phyloP scores from a whole-genome alignment of 2,113 vertebrate species.

The Vulpes lagopus region DNA sequence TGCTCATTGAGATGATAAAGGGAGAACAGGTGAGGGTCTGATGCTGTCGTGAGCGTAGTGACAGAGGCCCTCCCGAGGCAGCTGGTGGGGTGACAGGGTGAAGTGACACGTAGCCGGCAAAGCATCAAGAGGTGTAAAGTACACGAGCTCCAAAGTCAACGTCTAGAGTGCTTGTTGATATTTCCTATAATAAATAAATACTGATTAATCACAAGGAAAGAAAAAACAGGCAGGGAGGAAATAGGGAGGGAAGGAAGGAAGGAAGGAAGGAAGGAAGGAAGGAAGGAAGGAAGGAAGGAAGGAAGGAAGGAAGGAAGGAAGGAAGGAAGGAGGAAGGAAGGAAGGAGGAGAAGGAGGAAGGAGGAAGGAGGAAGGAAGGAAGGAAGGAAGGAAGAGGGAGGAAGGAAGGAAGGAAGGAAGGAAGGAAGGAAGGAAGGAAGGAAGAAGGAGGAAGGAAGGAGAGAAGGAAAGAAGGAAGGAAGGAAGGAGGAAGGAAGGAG shows the following conservation, averaged over 20 bases:
- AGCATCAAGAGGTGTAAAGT: background rate
- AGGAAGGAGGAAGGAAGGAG: too few relatives aligned
- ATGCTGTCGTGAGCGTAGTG: background rate
- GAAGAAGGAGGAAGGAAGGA: too few relatives aligned
- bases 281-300: background rate
- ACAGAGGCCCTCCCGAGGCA: background rate
- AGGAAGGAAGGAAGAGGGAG: too few relatives aligned
- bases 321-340: background rate
- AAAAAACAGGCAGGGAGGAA: background rate
- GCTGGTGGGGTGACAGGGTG: too few relatives aligned
- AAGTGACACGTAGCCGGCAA: background rate
- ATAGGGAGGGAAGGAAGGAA: background rate
- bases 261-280: background rate
- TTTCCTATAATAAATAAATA: background rate
- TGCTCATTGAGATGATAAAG: background rate
- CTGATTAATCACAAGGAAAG: background rate
- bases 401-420: background rate
- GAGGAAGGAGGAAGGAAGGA: too few relatives aligned
- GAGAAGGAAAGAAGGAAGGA: background rate
- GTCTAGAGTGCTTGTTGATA: background rate
- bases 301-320: background rate
- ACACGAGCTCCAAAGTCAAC: background rate
- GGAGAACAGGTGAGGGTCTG: background rate
- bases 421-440: background rate
- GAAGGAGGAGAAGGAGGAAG: too few relatives aligned